Percentiles rank a stretch among this genome's conserved stretches.
phyloP scores from a whole-genome alignment of 2,797 vertebrate genomes.

The Bradypodion pumilum region DNA sequence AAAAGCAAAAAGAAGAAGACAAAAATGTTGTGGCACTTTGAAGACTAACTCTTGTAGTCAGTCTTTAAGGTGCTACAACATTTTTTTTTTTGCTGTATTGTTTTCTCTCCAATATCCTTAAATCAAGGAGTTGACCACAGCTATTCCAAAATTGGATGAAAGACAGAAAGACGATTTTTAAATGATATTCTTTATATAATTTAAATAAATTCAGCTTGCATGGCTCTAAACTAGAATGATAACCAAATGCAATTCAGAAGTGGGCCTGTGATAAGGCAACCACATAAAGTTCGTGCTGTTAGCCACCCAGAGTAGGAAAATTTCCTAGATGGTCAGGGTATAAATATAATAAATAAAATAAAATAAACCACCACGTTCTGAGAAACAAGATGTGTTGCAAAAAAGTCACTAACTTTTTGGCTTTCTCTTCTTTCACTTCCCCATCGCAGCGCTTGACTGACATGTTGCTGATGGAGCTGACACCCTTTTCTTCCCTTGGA shows the following conservation, averaged over 20 bases:
- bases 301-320: too few species aligned
- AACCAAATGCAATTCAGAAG: neutral
- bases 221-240: neutral
- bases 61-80: too few species aligned
- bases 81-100: too few species aligned
- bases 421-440: slow-evolving; percentile 89
- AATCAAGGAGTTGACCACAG: neutral
- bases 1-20: too few species aligned
- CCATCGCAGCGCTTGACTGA: slow-evolving; percentile 85
- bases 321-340: too few species aligned
- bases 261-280: slow-evolving; percentile 35
- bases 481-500: slow-evolving; percentile 84
- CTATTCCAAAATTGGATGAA: neutral
- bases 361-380: neutral
- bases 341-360: too few species aligned
- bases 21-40: too few species aligned
- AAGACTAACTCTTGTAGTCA: too few species aligned
- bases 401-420: slow-evolving; percentile 82
- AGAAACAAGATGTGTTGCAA: slow-evolving; percentile 57
- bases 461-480: slow-evolving; percentile 65
- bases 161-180: neutral
- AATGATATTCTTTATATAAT: neutral
- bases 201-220: too few species aligned
- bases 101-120: too few species aligned
- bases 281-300: too few species aligned